Conservation (phyloP, 2,888 invertebrate species). For the Halictus quadricinctus region DNA sequence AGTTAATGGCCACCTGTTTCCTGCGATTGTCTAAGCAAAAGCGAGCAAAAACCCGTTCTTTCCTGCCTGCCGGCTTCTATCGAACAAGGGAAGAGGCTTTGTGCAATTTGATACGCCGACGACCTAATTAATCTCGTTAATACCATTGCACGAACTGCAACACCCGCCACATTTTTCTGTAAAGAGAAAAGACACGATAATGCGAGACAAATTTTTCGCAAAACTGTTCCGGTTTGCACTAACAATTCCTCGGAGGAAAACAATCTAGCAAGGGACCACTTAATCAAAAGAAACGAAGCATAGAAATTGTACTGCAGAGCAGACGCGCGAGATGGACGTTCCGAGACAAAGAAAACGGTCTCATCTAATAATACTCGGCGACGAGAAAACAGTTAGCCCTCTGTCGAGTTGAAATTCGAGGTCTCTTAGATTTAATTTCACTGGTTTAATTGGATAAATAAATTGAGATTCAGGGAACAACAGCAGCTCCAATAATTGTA, state of each 20-base stretch:
- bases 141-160: too few species aligned
- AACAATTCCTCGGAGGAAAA: neutral
- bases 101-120: neutral
- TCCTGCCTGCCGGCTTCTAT: neutral
- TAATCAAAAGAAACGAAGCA: neutral
- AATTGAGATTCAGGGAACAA: neutral
- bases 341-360: neutral
- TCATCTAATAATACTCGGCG: neutral
- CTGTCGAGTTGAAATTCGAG: neutral
- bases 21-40: constrained; percentile 13
- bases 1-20: constrained; percentile 32
- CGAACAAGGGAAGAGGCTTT: neutral
- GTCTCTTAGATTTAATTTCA: too few species aligned
- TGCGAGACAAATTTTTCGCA: neutral
- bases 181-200: too few species aligned
- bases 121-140: neutral
- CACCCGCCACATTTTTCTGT: too few species aligned
- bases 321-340: neutral
- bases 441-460: neutral
- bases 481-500: too few species aligned
- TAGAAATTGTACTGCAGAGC: neutral
- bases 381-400: neutral
- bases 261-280: neutral
- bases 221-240: too few species aligned
- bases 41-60: constrained; percentile 1